Conservation (phyloP, 2,797 vertebrate species). For the Channa striata region DNA sequence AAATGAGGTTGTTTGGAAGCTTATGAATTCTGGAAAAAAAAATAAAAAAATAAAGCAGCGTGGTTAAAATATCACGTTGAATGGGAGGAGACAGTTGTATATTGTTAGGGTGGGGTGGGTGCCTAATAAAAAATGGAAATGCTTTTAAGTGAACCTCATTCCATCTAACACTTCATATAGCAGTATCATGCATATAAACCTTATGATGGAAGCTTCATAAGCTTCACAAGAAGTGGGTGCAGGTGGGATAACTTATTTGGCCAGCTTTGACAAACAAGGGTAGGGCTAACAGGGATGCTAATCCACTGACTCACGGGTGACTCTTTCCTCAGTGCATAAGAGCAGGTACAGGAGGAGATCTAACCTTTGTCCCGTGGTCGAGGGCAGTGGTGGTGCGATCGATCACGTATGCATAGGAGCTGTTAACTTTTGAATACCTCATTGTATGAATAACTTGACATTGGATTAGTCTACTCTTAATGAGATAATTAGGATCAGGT, state of each 20-base stretch:
- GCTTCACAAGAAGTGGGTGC: neutral
- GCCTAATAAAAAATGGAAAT: neutral
- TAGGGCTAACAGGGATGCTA: constrained; percentile 30
- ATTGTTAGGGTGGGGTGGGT: neutral
- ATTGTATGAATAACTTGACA: neutral
- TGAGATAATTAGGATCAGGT: neutral
- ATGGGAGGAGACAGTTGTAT: neutral
- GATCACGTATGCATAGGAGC: neutral
- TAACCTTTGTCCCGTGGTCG: constrained; percentile 52
- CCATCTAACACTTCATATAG: neutral
- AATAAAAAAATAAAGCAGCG: constrained; percentile 8
- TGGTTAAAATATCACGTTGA: neutral
- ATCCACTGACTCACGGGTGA: constrained; percentile 64
- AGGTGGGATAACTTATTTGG: constrained; percentile 15
- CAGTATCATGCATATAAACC: neutral
- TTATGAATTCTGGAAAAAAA: no score
- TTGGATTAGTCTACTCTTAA: neutral
- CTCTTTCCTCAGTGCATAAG: constrained; percentile 1
- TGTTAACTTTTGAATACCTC: constrained; percentile 6
- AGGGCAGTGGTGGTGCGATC: constrained; percentile 10
- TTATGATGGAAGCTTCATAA: neutral
- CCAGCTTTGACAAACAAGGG: constrained; percentile 65
- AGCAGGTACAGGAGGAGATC: constrained; percentile 16
- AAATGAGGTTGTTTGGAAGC: neutral
- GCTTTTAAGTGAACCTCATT: neutral